Evolutionary conservation across 1,140 invertebrate genomes (phyloP).

Genomic region (Ceratina australensis): DNA sequence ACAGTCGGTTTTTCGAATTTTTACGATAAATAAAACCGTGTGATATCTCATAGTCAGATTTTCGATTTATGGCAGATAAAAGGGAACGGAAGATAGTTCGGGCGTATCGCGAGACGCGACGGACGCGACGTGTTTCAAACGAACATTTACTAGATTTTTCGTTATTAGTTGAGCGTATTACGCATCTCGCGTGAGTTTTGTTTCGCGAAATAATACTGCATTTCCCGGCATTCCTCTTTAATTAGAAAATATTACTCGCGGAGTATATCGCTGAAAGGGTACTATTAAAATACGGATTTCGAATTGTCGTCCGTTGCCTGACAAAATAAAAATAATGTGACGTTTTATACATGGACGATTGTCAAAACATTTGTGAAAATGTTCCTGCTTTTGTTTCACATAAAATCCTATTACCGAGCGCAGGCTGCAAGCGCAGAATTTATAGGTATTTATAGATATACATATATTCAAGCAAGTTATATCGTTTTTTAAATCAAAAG

Average conservation of each 20-base stretch:
- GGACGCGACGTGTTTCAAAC: neutral
- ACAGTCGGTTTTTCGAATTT: neutral
- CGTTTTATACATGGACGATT: neutral
- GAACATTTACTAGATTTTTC: neutral
- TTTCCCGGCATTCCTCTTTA: neutral
- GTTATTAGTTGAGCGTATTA: neutral
- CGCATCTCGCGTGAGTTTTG: neutral
- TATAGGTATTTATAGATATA: too few species aligned
- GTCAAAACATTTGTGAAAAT: neutral
- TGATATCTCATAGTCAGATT: neutral
- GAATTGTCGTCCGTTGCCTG: neutral
- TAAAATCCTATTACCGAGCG: too few species aligned
- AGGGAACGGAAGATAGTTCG: neutral
- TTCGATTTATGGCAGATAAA: neutral
- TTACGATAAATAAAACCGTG: neutral
- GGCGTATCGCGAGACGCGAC: neutral
- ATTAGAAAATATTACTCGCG: constrained; percentile 9
- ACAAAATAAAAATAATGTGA: neutral
- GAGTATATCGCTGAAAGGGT: neutral
- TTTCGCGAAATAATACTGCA: neutral
- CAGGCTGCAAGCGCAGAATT: too few species aligned
- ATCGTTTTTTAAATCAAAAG: too few species aligned
- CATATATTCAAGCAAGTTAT: too few species aligned
- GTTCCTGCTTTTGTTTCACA: too few species aligned
- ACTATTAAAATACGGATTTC: neutral